phyloP scores from a whole-genome alignment of 2,113 vertebrate species.

The Gobiocypris rarus region DNA sequence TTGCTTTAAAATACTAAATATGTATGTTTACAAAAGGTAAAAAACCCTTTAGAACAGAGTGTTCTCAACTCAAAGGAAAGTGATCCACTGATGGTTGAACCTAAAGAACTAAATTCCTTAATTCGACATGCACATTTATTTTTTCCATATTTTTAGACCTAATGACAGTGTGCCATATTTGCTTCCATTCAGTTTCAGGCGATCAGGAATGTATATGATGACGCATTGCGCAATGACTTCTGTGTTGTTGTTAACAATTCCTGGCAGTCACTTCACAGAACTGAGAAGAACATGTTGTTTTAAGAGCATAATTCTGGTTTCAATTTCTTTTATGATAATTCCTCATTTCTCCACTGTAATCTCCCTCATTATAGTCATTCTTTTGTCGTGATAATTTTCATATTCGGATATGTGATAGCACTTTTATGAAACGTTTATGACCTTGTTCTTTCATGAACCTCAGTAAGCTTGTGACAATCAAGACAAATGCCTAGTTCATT shows the following conservation, averaged over 20 bases:
- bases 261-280: neutral
- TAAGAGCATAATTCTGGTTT: neutral
- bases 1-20: slow-evolving; percentile 1
- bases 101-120: neutral
- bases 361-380: neutral
- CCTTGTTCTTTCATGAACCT: neutral
- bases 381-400: neutral
- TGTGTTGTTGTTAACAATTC: too few species aligned
- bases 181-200: slow-evolving; percentile 18
- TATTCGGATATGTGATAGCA: neutral
- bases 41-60: neutral
- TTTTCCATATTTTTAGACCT: neutral
- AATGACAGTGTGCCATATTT: neutral
- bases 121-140: slow-evolving; percentile 8
- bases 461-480: neutral
- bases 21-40: neutral
- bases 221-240: neutral
- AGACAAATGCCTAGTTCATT: neutral
- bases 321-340: neutral
- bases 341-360: neutral
- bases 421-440: neutral
- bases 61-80: neutral
- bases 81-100: neutral
- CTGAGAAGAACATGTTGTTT: too few species aligned
- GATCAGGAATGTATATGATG: neutral